Evolutionary conservation across 2,888 invertebrate genomes (phyloP), one percentile per base, ranked within the genome.

Genomic region (Minunthozetes semirufus): DNA sequence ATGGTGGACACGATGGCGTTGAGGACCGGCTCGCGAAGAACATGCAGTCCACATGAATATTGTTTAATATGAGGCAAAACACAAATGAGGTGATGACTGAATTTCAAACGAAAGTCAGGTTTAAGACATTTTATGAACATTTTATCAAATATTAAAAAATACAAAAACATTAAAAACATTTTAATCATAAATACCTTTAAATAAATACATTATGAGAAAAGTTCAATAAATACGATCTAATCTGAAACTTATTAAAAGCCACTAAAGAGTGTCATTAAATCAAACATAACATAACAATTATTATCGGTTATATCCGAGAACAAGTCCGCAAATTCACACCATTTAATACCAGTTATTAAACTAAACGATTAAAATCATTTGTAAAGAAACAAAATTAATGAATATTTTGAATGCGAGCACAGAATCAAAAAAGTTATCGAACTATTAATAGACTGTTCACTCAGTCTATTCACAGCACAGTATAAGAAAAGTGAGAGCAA

Each of bases 1-100:
- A 53, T 42, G 75, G 75, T 19, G 75, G 75, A 72, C 75, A 75
- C 17, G 75, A 71, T 42, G 25, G 68, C 38, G 15, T 2, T 13
- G 22, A 22, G 9, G 68, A 42, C 8, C 46, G 6, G 15, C n/a
- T 5, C 5, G 68, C 68, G 22, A 68, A 68, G 68, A 68, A 68
- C 2, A 68, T n/a, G 42, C 68, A 22, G 22, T 38, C n/a, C 6
- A 19, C 42, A 6, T 13, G 22, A n/a, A n/a, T 38, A 5, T 22
- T 46, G 46, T 42, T 42, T 2, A 46, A 68, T 42, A n/a, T 33
- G 3, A 68, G 13, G 22, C 68, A 68, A 11, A 68, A 15, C 27
- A 33, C 4, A n/a, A 33, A 38, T 42, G 68, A 68, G n/a, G 42
- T 0, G 68, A n/a, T 68, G 13, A 42, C 42, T 68, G 33, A n/a